These are phyloP conservation scores for Huso huso DNA, from an alignment of 2,797 vertebrate species.

Conservation along the genomic window DNA sequence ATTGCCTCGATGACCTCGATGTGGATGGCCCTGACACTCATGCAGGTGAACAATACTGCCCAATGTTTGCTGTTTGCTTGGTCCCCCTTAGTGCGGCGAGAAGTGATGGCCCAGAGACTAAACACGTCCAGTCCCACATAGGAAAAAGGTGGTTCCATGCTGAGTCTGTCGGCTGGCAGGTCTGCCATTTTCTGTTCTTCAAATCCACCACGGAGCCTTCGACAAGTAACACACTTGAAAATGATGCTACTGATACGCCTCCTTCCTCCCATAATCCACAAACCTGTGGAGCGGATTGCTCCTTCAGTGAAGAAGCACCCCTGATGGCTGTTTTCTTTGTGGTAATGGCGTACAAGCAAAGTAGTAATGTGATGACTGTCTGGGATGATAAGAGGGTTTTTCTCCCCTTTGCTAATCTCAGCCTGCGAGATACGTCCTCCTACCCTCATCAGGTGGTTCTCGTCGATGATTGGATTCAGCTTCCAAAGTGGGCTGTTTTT, in stretches of 20 bases:
- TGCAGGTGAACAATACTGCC: conserved; percentile 21
- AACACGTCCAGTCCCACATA: conserved; percentile 12
- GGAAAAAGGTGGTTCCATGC: conserved; percentile 11
- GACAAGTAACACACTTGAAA: conserved; percentile 12
- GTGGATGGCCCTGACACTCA: conserved; percentile 8
- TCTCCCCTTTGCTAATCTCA: neutral
- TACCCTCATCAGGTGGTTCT: neutral
- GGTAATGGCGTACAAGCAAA: too few species aligned
- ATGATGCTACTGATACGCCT: neutral
- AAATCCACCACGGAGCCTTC: conserved; percentile 2
- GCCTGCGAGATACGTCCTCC: neutral
- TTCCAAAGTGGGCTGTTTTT: neutral
- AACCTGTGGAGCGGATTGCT: too few species aligned
- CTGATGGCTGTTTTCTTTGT: too few species aligned
- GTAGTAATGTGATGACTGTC: too few species aligned
- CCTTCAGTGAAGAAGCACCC: too few species aligned
- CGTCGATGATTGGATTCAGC: conserved; percentile 3
- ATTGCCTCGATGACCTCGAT: conserved; percentile 11
- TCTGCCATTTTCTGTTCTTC: conserved; percentile 17
- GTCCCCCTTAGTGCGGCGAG: conserved; percentile 10
- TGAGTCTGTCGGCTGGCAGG: conserved; percentile 8
- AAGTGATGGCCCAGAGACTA: conserved; percentile 10
- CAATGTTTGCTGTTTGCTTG: conserved; percentile 17
- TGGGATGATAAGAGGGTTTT: too few species aligned
- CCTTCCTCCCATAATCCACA: conserved; percentile 4